Evolutionary conservation across 2,888 invertebrate genomes (phyloP).

Genomic region (Lochmaea crataegi): DNA sequence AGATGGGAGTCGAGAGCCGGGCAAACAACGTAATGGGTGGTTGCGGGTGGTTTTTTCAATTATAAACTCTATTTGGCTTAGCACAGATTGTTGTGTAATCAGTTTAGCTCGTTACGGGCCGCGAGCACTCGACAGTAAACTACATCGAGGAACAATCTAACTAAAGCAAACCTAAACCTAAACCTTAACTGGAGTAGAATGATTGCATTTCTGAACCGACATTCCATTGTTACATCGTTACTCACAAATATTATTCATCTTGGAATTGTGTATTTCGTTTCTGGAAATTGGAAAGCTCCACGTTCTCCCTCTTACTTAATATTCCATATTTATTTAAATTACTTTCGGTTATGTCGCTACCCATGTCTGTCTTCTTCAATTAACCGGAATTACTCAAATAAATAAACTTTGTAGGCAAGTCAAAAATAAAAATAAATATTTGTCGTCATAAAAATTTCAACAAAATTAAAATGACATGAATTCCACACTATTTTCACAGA

Average conservation of each 20-base stretch:
- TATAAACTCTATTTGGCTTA: conserved; percentile 69
- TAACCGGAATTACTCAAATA: conserved; percentile 13
- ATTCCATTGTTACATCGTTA: conserved; percentile 53
- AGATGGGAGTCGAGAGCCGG: conserved; percentile 42
- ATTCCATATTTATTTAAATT: conserved; percentile 58
- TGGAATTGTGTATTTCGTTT: conserved; percentile 48
- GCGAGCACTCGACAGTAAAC: conserved; percentile 66
- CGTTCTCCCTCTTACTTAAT: conserved; percentile 52
- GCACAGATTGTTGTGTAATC: conserved; percentile 68
- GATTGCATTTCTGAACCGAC: conserved; percentile 64
- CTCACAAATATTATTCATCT: conserved; percentile 60
- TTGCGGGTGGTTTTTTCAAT: conserved; percentile 66
- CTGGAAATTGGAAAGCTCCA: conserved; percentile 30
- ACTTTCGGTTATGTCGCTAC: conserved; percentile 32
- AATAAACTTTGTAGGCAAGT: neutral
- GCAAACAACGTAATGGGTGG: conserved; percentile 45
- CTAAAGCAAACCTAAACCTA: conserved; percentile 67
- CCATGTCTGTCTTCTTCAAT: conserved; percentile 18
- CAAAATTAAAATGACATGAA: too few species aligned
- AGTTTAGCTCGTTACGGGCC: conserved; percentile 66
- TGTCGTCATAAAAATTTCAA: neutral
- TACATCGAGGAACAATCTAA: conserved; percentile 66
- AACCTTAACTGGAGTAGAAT: conserved; percentile 68
- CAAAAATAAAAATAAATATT: neutral
- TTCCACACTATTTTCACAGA: too few species aligned